phyloP scores from a whole-genome alignment of 2,888 invertebrate genomes.

The Eumacrocentrus americanus region DNA sequence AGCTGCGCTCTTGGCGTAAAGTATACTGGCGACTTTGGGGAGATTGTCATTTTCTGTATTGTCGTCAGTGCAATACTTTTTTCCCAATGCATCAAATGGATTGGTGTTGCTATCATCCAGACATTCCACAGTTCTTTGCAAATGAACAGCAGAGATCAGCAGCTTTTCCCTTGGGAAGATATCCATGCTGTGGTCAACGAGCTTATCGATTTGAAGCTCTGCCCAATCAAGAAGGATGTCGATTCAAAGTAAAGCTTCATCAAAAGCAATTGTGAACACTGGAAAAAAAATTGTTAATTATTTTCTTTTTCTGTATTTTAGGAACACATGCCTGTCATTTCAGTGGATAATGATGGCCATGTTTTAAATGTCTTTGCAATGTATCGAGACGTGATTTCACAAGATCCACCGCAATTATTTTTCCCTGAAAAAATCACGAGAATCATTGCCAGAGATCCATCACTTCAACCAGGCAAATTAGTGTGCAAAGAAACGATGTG shows the following conservation, averaged over 20 bases:
- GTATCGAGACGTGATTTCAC: slow-evolving; percentile 68
- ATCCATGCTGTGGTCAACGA: slow-evolving; percentile 87
- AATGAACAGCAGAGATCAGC: slow-evolving; percentile 71
- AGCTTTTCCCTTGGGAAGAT: slow-evolving; percentile 74
- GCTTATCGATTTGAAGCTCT: slow-evolving; percentile 81
- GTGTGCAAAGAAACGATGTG: slow-evolving; percentile 73
- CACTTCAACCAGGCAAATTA: slow-evolving; percentile 63
- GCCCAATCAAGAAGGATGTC: slow-evolving; percentile 67
- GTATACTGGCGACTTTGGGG: slow-evolving; percentile 96
- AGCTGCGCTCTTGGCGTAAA: slow-evolving; percentile 85
- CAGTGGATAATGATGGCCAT: slow-evolving; percentile 71
- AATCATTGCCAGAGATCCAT: slow-evolving; percentile 68
- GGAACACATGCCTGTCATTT: slow-evolving; percentile 75
- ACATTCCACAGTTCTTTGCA: slow-evolving; percentile 76
- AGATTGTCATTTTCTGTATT: slow-evolving; percentile 84
- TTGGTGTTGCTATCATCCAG: slow-evolving; percentile 85
- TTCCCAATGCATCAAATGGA: slow-evolving; percentile 80
- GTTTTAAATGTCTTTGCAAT: slow-evolving; percentile 68
- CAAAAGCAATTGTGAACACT: too few species aligned
- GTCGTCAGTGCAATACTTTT: slow-evolving; percentile 77
- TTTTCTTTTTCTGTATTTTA: slow-evolving; percentile 46
- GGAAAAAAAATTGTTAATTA: too few species aligned
- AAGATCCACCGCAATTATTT: slow-evolving; percentile 71
- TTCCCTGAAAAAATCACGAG: slow-evolving; percentile 73
- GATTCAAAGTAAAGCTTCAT: slow-evolving; percentile 54